phyloP scores from a whole-genome alignment of 2,888 invertebrate genomes.

The Coronaproctus castanopsis region DNA sequence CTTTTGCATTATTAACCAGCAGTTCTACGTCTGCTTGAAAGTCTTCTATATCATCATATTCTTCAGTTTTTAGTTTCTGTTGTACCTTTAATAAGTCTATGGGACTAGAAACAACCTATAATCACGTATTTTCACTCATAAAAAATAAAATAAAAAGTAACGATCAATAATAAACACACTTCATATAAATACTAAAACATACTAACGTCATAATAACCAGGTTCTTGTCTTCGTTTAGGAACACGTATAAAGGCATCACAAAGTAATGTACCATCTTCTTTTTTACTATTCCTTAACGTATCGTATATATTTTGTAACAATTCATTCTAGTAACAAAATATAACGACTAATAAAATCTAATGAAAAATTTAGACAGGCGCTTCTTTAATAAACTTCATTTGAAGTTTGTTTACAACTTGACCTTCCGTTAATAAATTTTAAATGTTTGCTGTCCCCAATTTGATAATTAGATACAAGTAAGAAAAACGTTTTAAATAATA shows the following conservation, averaged over 20 bases:
- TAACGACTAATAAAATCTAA: constrained; percentile 8
- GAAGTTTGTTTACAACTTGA: constrained; percentile 6
- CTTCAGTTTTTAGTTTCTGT: constrained; percentile 90
- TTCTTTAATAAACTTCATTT: neutral
- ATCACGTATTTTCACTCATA: constrained; percentile 23
- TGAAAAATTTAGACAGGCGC: constrained; percentile 2
- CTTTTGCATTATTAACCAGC: constrained; percentile 81
- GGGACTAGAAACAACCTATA: constrained; percentile 66
- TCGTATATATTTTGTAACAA: constrained; percentile 84
- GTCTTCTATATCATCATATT: constrained; percentile 84
- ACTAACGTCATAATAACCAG: constrained; percentile 56
- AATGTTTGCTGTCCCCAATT: no score
- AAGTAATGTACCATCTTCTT: constrained; percentile 70
- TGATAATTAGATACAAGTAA: no score
- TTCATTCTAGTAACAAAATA: constrained; percentile 40
- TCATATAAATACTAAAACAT: neutral
- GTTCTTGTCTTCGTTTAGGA: constrained; percentile 81
- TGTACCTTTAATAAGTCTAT: constrained; percentile 89
- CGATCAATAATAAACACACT: no score
- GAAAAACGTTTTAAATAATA: no score
- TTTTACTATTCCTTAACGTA: constrained; percentile 69
- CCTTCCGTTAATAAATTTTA: no score
- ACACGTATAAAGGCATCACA: constrained; percentile 89
- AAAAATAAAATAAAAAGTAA: neutral
- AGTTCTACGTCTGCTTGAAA: constrained; percentile 75